These are phyloP conservation scores for Cotesia typhae DNA, from an alignment of 1,140 invertebrate genomes.

Conservation along the genomic window DNA sequence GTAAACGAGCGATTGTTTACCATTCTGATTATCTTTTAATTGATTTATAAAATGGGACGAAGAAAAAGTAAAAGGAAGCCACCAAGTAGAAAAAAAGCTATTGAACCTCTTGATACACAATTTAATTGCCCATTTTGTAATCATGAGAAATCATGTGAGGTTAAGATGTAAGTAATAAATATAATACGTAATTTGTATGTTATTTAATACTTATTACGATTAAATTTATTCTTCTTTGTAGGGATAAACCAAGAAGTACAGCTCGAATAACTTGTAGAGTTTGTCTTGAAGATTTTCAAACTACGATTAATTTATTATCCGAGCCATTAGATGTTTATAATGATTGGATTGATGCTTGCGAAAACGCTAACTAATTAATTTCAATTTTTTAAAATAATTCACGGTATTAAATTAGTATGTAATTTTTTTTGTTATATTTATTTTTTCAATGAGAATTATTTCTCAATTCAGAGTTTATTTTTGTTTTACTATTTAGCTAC, in stretches of 20 bases:
- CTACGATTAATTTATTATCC: constrained; percentile 94
- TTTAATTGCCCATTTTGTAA: constrained; percentile 99
- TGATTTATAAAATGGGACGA: constrained; percentile 80
- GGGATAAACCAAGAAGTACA: constrained; percentile 92
- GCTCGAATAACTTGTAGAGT: constrained; percentile 94
- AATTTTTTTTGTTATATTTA: not conserved
- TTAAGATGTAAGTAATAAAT: constrained; percentile 89
- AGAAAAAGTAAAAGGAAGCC: constrained; percentile 97
- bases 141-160: constrained; percentile 99
- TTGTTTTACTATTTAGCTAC: too few species aligned
- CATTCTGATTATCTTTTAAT: not conserved
- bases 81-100: constrained; percentile 92
- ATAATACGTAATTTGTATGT: not conserved
- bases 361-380: constrained; percentile 79
- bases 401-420: not conserved
- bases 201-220: too few species aligned
- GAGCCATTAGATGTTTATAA: constrained; percentile 99
- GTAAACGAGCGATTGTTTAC: not conserved
- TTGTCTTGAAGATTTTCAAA: constrained; percentile 97
- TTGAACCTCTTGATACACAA: constrained; percentile 92
- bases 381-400: constrained; percentile 2
- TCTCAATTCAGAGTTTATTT: too few species aligned
- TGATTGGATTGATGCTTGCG: constrained; percentile 99
- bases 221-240: constrained; percentile 66
- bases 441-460: too few species aligned